Evolutionary conservation across 2,888 invertebrate species (phyloP), one percentile per base, ranked within the genome.

Genomic region (Heliconius charithonia): DNA sequence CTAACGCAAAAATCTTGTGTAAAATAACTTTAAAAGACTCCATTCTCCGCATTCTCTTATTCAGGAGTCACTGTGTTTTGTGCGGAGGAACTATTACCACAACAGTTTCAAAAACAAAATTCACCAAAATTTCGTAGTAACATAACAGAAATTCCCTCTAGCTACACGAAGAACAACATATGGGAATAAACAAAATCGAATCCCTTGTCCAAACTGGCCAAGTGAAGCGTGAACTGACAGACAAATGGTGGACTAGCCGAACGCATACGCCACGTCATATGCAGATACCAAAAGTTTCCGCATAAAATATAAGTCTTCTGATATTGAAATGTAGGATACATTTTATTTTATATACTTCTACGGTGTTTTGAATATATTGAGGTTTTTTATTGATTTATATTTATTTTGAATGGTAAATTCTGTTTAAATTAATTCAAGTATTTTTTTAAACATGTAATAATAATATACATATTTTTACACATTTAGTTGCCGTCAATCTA

Each of bases 211-310:
- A 77, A 71, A 63, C 66, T 2, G 32, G 71, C 12, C 37, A 72
- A 51, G 27, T 77, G 77, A 77, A 77, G 72, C 77, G 77, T 37
- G 27, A 56, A 27, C 73, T 76, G 76, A 70, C 76, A 76, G 76
- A 69, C 72, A 65, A 66, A 77, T 66, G 51, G 77, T 66, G 25
- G 72, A 66, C 72, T 63, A 67, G 77, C 77, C 73, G 63, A 77
- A 63, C 70, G 45, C 77, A 77, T 74, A 74, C 74, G 72, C 37
- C 51, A 73, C 67, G 73, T 66, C 77, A 63, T 63, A 77, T 72
- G 56, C 77, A 73, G 74, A 67, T 41, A 78, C 74, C 74, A 73
- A 74, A 69, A 59, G 41, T 78, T 74, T 74, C 27, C 67, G 69
- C 45, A 74, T 74, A 66, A 62, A 73, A 65, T 62, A 12, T 10